Conservation (phyloP, 2,113 vertebrate genomes). For the Cryptotis parvus region DNA sequence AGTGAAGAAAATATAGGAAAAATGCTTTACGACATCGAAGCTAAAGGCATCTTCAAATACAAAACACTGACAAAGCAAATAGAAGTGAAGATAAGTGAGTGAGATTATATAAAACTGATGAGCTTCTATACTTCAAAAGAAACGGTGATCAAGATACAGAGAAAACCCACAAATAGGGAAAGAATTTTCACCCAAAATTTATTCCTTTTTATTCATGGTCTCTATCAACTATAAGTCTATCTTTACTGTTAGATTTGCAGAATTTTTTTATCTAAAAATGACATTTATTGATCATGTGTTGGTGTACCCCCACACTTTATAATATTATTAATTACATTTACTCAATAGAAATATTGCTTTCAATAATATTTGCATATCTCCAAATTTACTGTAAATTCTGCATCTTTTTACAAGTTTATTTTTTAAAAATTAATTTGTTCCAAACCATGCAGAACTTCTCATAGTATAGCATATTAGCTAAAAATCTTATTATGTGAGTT, state of each 20-base stretch:
- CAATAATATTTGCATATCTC: not conserved
- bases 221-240: not conserved
- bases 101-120: no score
- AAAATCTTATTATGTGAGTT: not conserved
- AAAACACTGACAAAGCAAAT: no score
- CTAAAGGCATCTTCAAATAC: no score
- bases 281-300: not conserved
- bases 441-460: not conserved
- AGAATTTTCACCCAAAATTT: no score
- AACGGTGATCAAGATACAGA: no score
- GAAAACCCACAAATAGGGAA: no score
- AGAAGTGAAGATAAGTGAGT: no score
- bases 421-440: not conserved
- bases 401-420: not conserved
- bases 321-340: not conserved
- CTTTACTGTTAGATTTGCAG: not conserved
- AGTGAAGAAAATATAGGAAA: no score
- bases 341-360: not conserved
- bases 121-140: no score
- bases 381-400: slow-evolving; percentile 22
- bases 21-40: no score
- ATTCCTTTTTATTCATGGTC: not conserved
- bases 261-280: not conserved
- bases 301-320: not conserved
- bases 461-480: not conserved